Conservation (phyloP, 1,140 invertebrate genomes). For the Pteromalus puparum region DNA sequence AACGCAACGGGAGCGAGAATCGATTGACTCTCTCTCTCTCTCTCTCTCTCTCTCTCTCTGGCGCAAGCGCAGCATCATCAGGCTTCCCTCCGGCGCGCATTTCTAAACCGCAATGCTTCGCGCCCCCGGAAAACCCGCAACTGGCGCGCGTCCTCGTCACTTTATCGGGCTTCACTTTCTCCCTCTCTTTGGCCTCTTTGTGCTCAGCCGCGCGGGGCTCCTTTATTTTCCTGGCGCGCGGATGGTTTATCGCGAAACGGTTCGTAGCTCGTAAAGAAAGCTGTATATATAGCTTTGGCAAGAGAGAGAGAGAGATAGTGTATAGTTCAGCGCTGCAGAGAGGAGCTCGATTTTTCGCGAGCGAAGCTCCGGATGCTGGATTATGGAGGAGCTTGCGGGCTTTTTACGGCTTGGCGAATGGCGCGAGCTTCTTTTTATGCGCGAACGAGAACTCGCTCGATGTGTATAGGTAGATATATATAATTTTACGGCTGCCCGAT, state of each 20-base stretch:
- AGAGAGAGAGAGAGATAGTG: neutral
- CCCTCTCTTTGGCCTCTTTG: neutral
- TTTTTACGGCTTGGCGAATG: neutral
- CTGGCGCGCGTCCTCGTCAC: neutral
- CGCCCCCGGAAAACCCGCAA: constrained; percentile 1
- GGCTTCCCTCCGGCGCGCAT: neutral
- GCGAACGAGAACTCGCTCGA: neutral
- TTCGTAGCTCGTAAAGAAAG: neutral
- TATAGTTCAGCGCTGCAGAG: neutral
- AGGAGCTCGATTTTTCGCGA: neutral
- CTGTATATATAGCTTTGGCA: neutral
- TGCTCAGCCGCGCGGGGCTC: neutral
- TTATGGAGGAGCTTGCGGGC: neutral
- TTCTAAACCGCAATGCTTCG: neutral
- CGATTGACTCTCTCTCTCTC: neutral
- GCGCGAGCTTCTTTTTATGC: neutral
- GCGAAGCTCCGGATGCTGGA: neutral
- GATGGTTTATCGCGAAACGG: neutral
- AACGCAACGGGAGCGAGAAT: neutral
- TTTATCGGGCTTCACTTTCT: neutral
- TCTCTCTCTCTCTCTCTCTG: neutral
- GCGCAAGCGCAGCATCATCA: neutral
- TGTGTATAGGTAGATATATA: neutral
- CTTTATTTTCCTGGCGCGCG: neutral
- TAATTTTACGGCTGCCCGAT: neutral